Evolutionary conservation across 2,888 invertebrate species (phyloP).

Genomic region (Heliconius hortense): DNA sequence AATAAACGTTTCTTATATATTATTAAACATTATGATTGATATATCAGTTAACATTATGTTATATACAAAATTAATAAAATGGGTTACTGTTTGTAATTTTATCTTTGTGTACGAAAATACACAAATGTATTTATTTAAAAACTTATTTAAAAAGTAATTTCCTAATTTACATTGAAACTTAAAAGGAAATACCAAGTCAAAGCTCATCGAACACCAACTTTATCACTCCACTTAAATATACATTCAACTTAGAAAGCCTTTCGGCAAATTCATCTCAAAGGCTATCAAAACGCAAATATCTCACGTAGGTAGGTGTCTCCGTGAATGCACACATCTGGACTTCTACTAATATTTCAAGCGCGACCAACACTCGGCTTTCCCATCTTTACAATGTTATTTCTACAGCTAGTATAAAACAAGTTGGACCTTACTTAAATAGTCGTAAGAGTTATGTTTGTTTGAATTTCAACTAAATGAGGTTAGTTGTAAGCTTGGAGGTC

Average conservation of each 20-base stretch:
- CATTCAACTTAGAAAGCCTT: slow-evolving; percentile 44
- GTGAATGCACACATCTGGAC: slow-evolving; percentile 72
- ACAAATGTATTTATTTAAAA: background rate
- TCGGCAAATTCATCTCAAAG: slow-evolving; percentile 60
- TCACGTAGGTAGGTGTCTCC: slow-evolving; percentile 63
- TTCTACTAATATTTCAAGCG: slow-evolving; percentile 79
- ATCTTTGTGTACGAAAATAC: background rate
- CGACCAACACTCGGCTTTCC: slow-evolving; percentile 67
- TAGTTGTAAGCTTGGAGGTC: slow-evolving; percentile 52
- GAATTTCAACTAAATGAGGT: slow-evolving; percentile 29
- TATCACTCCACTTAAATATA: slow-evolving; percentile 40
- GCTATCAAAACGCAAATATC: slow-evolving; percentile 73
- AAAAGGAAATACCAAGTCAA: slow-evolving; percentile 22
- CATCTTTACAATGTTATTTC: slow-evolving; percentile 57
- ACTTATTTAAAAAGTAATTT: background rate
- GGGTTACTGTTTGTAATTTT: too few relatives aligned
- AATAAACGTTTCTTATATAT: too few relatives aligned
- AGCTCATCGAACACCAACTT: slow-evolving; percentile 30
- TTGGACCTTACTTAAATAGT: slow-evolving; percentile 35
- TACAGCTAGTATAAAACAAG: background rate
- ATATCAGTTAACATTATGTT: too few relatives aligned
- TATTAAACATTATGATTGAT: too few relatives aligned
- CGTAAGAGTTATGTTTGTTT: slow-evolving; percentile 47
- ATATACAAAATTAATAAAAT: too few relatives aligned
- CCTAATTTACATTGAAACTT: background rate